Percentiles rank a stretch among this genome's conserved stretches.
phyloP scores from a whole-genome alignment of 2,888 invertebrate genomes.

The Taphrorychus bicolor region DNA sequence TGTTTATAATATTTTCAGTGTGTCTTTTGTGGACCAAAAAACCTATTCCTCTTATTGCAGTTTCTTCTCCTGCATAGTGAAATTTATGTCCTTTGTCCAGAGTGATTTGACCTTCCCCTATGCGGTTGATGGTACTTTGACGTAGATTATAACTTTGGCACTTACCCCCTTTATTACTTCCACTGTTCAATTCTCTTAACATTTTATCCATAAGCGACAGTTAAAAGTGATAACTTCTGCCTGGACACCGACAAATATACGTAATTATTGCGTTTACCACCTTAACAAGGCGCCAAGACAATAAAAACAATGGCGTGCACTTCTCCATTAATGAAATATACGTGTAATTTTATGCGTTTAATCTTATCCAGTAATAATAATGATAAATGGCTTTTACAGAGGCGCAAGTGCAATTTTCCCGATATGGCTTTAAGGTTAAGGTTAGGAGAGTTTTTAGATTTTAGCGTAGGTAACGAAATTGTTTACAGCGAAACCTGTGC shows the following conservation, averaged over 20 bases:
- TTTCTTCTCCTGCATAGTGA: no score
- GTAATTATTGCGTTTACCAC: conserved; percentile 5
- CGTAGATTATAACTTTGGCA: no score
- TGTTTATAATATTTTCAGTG: no score
- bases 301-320: conserved; percentile 29
- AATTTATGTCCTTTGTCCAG: no score
- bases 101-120: no score
- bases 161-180: no score
- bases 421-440: conserved; percentile 33
- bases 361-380: conserved; percentile 34
- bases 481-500: conserved; percentile 27
- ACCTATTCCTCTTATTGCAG: no score
- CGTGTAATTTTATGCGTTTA: conserved; percentile 31
- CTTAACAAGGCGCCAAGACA: conserved; percentile 30
- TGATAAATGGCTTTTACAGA: conserved; percentile 32
- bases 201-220: no score
- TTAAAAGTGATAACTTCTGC: no score
- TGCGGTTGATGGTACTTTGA: no score
- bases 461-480: conserved; percentile 31
- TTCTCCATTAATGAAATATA: conserved; percentile 26
- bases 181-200: no score
- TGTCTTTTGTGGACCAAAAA: no score
- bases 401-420: conserved; percentile 31
- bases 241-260: background rate
- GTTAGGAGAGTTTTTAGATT: conserved; percentile 21